Base-by-base conservation (phyloP, 2,888 invertebrate species). In the Abrostola tripartita region DNA sequence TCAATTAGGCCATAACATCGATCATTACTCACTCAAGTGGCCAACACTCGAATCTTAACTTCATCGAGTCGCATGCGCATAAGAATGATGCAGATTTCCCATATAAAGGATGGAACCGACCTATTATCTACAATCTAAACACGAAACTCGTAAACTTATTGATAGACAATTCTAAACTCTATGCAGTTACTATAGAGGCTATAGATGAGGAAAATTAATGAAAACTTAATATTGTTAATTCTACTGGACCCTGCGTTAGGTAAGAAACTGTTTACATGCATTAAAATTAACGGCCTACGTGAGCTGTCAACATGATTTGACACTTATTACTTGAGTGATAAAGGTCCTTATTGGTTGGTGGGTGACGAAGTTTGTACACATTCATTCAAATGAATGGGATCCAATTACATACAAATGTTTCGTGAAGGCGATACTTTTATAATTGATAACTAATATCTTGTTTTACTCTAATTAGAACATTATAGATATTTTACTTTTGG, bases 71-170 rank as follows among this genome's bases (percentile, higher is more conserved):
- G 52, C 56, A 71, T 74, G 66, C 76, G 85, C 84, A 85, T 85
- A 79, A 81, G 83, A 87, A 88, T 85, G 82, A 88, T 87, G 88
- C 85, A 83, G 88, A 87, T 85, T 88, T 86, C 77, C 89, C 89
- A 80, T 89, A 83, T 88, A 88, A 78, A 88, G 88, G 81, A 86
- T 82, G 82, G 74, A 85, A 83, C 83, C 76, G 69, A 85, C 79
- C 83, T 81, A 77, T 72, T 68, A 68, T 61, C 64, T 44, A 79
- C 81, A 71, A 81, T 65, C 52, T 64, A 76, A 71, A 5, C 11
- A 10, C 6, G 0, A 37, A 58, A 12, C 6, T 5, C 7, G 38
- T n/a, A 5, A 65, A 70, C 52, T 6, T 0, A 7, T 12, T 37
- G 5, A 0, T 14, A 65, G 5, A n/a, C 47, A 12, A 70, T 49